phyloP scores from a whole-genome alignment of 2,888 invertebrate genomes.

The Drosophila birchii region DNA sequence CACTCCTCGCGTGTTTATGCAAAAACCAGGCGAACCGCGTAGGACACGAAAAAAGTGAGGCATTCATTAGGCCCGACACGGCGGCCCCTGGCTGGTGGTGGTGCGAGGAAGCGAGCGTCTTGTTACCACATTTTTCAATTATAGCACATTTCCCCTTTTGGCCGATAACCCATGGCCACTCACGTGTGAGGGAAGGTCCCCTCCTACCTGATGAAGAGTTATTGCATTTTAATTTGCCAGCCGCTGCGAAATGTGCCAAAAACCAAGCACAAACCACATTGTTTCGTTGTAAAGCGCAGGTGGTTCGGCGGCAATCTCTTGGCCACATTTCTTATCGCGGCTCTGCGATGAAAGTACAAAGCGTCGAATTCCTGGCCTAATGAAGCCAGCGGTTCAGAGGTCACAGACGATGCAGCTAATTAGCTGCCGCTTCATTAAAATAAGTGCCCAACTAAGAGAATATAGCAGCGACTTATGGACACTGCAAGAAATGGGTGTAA shows the following conservation, averaged over 20 bases:
- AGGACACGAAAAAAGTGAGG: constrained; percentile 61
- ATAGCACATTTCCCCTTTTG: constrained; percentile 75
- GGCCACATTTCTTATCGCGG: constrained; percentile 55
- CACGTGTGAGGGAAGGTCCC: constrained; percentile 18
- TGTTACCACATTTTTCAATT: constrained; percentile 84
- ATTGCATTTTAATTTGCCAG: constrained; percentile 82
- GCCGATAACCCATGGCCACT: constrained; percentile 16
- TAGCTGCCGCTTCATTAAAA: constrained; percentile 75
- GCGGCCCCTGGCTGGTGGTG: constrained; percentile 11
- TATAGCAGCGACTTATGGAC: constrained; percentile 12
- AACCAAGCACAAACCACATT: constrained; percentile 16
- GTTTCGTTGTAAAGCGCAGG: constrained; percentile 56
- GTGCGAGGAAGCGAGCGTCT: constrained; percentile 58
- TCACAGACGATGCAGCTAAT: constrained; percentile 69
- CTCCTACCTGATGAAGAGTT: constrained; percentile 80
- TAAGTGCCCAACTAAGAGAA: constrained; percentile 57
- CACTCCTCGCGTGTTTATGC: constrained; percentile 63
- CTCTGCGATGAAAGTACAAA: constrained; percentile 30
- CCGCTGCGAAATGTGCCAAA: constrained; percentile 59
- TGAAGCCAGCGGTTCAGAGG: constrained; percentile 72
- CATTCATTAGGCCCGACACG: constrained; percentile 81
- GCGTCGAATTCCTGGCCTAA: constrained; percentile 60
- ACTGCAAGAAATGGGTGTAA: not conserved
- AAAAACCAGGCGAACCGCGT: constrained; percentile 48
- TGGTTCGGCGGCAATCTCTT: constrained; percentile 42